These are phyloP conservation scores for Apodemia zela DNA, from an alignment of 2,888 invertebrate genomes.

Conservation along the genomic window DNA sequence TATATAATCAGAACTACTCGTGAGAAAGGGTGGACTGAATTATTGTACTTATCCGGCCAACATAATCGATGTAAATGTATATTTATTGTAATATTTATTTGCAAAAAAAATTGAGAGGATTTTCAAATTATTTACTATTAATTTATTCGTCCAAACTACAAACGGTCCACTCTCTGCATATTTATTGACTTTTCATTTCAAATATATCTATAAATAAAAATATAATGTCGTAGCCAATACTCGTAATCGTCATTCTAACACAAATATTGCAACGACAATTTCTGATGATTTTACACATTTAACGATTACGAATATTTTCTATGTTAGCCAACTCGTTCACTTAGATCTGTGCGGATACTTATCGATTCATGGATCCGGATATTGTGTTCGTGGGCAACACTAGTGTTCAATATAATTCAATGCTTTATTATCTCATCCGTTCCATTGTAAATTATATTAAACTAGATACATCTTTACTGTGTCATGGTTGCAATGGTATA, in stretches of 20 bases:
- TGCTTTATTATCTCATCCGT: slow-evolving; percentile 62
- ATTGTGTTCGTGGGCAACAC: slow-evolving; percentile 17
- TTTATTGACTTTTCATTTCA: neutral
- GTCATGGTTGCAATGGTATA: slow-evolving; percentile 23
- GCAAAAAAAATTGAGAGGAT: slow-evolving; percentile 32
- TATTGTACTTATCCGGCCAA: slow-evolving; percentile 61
- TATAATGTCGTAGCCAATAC: neutral
- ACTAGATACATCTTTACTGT: slow-evolving; percentile 23
- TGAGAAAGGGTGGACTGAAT: slow-evolving; percentile 55
- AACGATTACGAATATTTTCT: slow-evolving; percentile 10
- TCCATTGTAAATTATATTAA: slow-evolving; percentile 43
- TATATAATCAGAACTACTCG: slow-evolving; percentile 52
- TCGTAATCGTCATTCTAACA: slow-evolving; percentile 1
- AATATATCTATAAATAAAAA: neutral
- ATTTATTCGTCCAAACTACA: slow-evolving; percentile 53
- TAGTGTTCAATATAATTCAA: slow-evolving; percentile 47
- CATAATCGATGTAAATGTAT: slow-evolving; percentile 36
- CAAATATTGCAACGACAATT: slow-evolving; percentile 16
- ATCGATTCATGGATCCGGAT: neutral
- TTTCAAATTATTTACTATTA: slow-evolving; percentile 40
- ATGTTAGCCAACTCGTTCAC: neutral
- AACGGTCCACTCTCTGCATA: slow-evolving; percentile 27
- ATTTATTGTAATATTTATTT: slow-evolving; percentile 33
- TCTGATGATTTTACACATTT: slow-evolving; percentile 10
- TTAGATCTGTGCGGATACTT: neutral